phyloP scores from a whole-genome alignment of 2,888 invertebrate species.

The Biston stratarius region DNA sequence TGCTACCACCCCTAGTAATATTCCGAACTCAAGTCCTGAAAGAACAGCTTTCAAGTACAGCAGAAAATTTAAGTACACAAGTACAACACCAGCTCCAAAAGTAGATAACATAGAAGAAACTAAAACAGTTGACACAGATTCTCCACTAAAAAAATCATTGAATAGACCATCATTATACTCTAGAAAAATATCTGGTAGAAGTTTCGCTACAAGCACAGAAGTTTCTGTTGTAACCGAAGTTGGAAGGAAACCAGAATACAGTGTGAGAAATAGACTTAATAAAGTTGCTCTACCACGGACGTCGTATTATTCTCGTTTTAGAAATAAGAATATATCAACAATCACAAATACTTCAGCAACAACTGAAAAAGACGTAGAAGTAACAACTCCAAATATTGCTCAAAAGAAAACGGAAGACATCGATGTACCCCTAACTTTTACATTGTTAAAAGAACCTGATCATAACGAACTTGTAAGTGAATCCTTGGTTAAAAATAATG shows the following conservation, averaged over 20 bases:
- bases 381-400: conserved; percentile 38
- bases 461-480: conserved; percentile 48
- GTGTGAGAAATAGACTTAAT: conserved; percentile 54
- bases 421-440: conserved; percentile 71
- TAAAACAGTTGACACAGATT: conserved; percentile 57
- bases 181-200: conserved; percentile 61
- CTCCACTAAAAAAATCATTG: conserved; percentile 61
- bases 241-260: conserved; percentile 44
- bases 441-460: conserved; percentile 61
- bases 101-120: conserved; percentile 53
- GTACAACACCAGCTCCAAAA: conserved; percentile 60
- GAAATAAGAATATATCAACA: conserved; percentile 54
- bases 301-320: conserved; percentile 70
- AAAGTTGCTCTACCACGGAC: conserved; percentile 68
- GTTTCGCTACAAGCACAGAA: conserved; percentile 54
- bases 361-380: conserved; percentile 47
- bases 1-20: conserved; percentile 49
- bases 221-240: conserved; percentile 46
- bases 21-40: conserved; percentile 52
- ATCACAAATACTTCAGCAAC: conserved; percentile 47
- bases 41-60: conserved; percentile 68
- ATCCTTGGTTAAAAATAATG: conserved; percentile 41
- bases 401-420: conserved; percentile 64
- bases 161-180: conserved; percentile 66
- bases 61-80: conserved; percentile 71